Evolutionary conservation across 2,888 invertebrate genomes (phyloP), one percentile per base, ranked within the genome.

Genomic region (Lysandra coridon): DNA sequence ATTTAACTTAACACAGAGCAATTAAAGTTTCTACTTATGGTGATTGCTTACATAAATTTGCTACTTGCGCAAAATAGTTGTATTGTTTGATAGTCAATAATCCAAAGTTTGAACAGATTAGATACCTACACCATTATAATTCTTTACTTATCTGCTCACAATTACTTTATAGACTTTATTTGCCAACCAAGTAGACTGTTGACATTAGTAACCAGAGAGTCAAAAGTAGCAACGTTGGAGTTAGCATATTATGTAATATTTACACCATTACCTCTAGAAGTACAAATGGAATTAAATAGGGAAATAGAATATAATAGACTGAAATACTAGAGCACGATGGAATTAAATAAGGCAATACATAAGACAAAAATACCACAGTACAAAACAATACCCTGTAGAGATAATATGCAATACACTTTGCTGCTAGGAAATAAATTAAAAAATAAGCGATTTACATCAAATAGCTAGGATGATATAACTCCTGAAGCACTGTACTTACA

Each of bases 361-460:
- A 44, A 44, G 10, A 44, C 44, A 44, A 6, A 10, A 49, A 49
- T 49, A 49, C 49, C 12, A 73, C 44, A 44, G 3, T n/a, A 44
- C 4, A 10, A 17, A 44, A 74, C 40, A 44, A 74, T 74, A 74
- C n/a, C 23, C 44, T 23, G 23, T 10, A 44, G 4, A 74, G 10
- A 74, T 74, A 7, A 74, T 74, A 7, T n/a, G 10, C n/a, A 1
- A 74, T 44, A 74, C 40, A 44, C 44, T n/a, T 40, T 74, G n/a
- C 44, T 23, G 74, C 40, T 44, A 74, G 74, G 74, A 74, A 74
- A 74, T 23, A 74, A 49, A 49, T 40, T 6, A 40, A 37, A 6
- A 73, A 73, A 40, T 40, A 73, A 73, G 17, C 40, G 5, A 37
- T 33, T 33, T 33, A 23, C 23, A 23, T 23, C 23, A 23, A 73